Percentiles rank a stretch among this genome's conserved stretches.
Conservation (phyloP, 2,113 vertebrate species). For the Myrmecobius fasciatus region DNA sequence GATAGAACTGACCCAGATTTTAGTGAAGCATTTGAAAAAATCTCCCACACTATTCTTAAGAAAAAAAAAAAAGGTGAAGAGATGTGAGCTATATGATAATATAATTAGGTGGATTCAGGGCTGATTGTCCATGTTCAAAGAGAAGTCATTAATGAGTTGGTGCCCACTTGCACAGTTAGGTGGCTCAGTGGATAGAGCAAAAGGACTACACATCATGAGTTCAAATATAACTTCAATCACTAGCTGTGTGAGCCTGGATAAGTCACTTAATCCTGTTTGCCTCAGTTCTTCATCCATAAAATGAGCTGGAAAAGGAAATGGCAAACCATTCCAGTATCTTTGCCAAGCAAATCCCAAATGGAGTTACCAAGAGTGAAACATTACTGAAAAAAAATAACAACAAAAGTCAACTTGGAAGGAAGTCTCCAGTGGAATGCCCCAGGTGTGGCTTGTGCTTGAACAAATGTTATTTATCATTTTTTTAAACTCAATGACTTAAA, state of each 20-base stretch:
- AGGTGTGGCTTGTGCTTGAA: background rate
- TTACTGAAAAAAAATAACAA: background rate
- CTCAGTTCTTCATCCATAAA: background rate
- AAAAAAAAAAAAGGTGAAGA: background rate
- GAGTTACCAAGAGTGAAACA: background rate
- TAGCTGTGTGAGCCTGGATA: background rate
- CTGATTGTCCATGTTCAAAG: background rate
- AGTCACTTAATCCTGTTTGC: background rate
- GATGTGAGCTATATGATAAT: background rate
- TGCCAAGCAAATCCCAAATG: background rate
- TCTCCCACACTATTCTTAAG: background rate
- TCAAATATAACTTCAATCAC: background rate
- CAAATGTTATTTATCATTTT: background rate
- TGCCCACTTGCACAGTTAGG: background rate
- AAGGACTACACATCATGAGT: background rate
- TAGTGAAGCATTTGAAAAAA: background rate
- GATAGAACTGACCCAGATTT: background rate
- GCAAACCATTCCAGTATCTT: background rate
- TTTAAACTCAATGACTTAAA: background rate
- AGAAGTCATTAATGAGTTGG: background rate
- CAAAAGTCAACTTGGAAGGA: background rate
- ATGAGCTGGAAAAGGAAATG: background rate
- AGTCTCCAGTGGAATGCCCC: background rate
- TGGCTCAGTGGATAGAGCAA: background rate
- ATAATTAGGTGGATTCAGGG: background rate